A percentile compares a stretch with the other conserved stretches of the same genome.
phyloP scores from a whole-genome alignment of 2,888 invertebrate species.

The Eurytoma adleriae region DNA sequence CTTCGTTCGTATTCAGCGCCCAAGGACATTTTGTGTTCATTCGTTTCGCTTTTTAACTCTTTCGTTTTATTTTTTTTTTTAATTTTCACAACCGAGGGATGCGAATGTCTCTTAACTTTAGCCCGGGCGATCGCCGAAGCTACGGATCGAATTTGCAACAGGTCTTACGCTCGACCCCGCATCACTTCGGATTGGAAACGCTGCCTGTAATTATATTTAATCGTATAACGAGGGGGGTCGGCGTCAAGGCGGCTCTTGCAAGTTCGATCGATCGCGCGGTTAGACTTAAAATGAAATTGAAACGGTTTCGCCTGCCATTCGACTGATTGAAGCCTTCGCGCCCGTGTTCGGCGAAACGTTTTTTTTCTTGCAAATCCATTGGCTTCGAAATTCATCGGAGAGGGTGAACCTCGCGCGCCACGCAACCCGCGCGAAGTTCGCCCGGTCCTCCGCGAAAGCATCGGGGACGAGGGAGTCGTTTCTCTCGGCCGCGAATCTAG shows the following conservation, averaged over 20 bases:
- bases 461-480: slow-evolving; percentile 1
- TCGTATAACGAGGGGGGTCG: neutral
- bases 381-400: neutral
- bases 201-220: too few species aligned
- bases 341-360: neutral
- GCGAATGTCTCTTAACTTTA: slow-evolving; percentile 15
- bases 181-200: too few species aligned
- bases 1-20: slow-evolving; percentile 8
- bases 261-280: slow-evolving; percentile 14
- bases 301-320: slow-evolving; percentile 10
- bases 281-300: slow-evolving; percentile 1
- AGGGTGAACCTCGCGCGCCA: slow-evolving; percentile 14
- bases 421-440: too few species aligned
- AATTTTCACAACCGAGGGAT: neutral
- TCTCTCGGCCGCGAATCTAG: slow-evolving; percentile 33
- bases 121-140: neutral
- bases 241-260: slow-evolving; percentile 2
- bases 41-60: too few species aligned
- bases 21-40: neutral
- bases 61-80: too few species aligned
- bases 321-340: slow-evolving; percentile 29
- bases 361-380: neutral
- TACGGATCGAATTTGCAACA: slow-evolving; percentile 33
- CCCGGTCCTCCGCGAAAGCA: neutral
- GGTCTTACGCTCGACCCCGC: neutral